Percentiles rank a stretch among this genome's conserved stretches.
Evolutionary conservation across 2,113 vertebrate genomes (phyloP).

Genomic region (Brachypodius melanocephalos): DNA sequence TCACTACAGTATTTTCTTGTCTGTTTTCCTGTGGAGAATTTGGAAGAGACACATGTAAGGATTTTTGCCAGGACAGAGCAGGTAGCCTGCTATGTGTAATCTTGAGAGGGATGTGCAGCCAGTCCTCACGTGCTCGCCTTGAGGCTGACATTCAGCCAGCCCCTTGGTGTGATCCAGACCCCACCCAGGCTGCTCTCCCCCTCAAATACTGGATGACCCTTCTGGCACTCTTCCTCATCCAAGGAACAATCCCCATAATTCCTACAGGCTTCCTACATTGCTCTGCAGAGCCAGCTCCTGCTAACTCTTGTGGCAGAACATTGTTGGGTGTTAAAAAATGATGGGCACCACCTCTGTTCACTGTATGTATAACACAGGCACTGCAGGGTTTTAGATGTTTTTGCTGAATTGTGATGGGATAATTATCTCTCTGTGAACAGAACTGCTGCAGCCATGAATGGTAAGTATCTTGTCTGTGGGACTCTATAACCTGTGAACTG

Average conservation of each 20-base stretch:
- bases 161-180: not conserved
- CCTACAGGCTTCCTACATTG: not conserved
- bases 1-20: not conserved
- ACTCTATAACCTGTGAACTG: not conserved
- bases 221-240: not conserved
- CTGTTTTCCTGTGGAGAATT: not conserved
- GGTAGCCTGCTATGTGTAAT: not conserved
- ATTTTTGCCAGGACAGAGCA: not conserved
- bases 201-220: not conserved
- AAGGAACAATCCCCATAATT: not conserved
- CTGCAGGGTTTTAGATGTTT: not conserved
- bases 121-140: rapidly evolving
- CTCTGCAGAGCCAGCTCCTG: not conserved
- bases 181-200: not conserved
- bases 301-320: not conserved
- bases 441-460: not conserved
- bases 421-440: not conserved
- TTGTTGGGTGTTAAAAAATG: not conserved
- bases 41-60: not conserved
- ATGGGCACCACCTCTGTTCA: not conserved
- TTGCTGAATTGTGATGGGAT: not conserved
- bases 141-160: not conserved
- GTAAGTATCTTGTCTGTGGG: not conserved
- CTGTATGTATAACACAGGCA: not conserved
- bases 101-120: not conserved